Evolutionary conservation across 2,797 vertebrate genomes (phyloP), one percentile per base, ranked within the genome.

Genomic region (Tarsius wallacei): DNA sequence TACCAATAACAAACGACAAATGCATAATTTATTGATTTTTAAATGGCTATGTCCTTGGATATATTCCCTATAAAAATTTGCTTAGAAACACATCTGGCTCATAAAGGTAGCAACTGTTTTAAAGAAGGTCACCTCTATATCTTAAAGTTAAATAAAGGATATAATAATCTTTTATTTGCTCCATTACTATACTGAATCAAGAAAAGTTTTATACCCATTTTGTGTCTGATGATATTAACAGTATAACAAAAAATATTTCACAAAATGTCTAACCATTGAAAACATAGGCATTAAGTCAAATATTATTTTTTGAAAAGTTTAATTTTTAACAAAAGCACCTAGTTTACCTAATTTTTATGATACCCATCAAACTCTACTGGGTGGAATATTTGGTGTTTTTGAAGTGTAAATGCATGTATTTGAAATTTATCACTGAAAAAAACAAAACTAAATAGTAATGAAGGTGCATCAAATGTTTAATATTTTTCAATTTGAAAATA

Each of bases 21-120:
- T 98, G 97, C 98, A 98, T 98, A 99, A 98, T 99, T 99, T 99
- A 99, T 98, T 98, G 97, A 98, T 98, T 98, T 97, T 98, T 99
- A 98, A 99, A 98, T 98, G 98, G 95, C 97, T 97, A 68, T 98
- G 97, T 98, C 98, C 96, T 98, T 98, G 98, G 94, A 98, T 98
- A 97, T 98, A 98, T 98, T 98, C 98, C 98, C 98, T 98, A 98
- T 97, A 98, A 98, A 94, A 98, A 98, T 98, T 98, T 98, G 97
- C 97, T 98, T 98, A 98, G 94, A 98, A 97, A 98, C 97, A 98
- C 98, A 98, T 98, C 98, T 99, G 98, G 97, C 85, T 98, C 63
- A 61, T 96, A 96, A 98, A 98, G 82, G 94, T 96, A 98, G 98
- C 96, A 98, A 98, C 93, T 98, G 93, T 97, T 98, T 98, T 98